Evolutionary conservation across 2,888 invertebrate species (phyloP).

Genomic region (Parelbella ahira): DNA sequence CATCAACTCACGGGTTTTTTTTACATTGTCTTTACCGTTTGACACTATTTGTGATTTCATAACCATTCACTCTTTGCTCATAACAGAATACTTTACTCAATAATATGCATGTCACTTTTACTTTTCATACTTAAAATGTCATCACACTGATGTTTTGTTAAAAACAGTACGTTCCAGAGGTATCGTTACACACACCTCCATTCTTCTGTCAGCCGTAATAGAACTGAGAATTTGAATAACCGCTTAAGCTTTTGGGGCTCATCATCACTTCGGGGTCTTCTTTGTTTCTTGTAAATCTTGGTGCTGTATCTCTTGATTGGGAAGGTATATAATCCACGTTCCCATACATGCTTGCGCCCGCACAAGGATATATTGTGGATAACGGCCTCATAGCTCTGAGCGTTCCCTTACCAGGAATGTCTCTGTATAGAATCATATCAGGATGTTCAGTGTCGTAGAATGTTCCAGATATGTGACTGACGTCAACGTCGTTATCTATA

Average conservation of each 20-base stretch:
- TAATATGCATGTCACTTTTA: background rate
- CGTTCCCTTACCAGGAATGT: constrained; percentile 59
- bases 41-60: too few species aligned
- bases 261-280: constrained; percentile 51
- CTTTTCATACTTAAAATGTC: background rate
- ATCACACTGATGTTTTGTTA: constrained; percentile 30
- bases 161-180: constrained; percentile 56
- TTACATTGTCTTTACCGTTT: too few species aligned
- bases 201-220: constrained; percentile 65
- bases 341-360: constrained; percentile 68
- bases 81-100: too few species aligned
- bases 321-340: constrained; percentile 60
- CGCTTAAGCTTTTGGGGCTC: constrained; percentile 67
- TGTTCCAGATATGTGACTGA: constrained; percentile 70
- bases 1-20: too few species aligned
- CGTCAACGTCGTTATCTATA: constrained; percentile 66
- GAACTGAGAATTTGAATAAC: constrained; percentile 60
- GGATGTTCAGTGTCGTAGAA: constrained; percentile 72
- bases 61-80: too few species aligned
- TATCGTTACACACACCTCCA: constrained; percentile 36
- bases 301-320: constrained; percentile 45
- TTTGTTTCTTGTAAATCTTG: constrained; percentile 50
- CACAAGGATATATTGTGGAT: constrained; percentile 67
- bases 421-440: constrained; percentile 71
- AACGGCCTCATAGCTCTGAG: constrained; percentile 69